Evolutionary conservation across 1,140 invertebrate species (phyloP).

Genomic region (Dinothrombium tinctorium): DNA sequence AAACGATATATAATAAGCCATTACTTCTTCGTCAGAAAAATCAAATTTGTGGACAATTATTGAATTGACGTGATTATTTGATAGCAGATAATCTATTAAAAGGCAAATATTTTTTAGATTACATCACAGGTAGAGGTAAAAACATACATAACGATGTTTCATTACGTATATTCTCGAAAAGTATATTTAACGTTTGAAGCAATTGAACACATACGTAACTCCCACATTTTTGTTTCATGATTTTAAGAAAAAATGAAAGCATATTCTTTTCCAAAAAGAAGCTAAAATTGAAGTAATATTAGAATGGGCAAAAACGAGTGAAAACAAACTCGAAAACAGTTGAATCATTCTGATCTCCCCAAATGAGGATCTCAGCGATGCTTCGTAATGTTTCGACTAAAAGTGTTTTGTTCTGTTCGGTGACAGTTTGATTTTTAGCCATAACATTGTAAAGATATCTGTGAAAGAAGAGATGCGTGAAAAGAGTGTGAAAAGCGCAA

Average conservation of each 20-base stretch:
- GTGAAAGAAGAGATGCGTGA: slow-evolving; percentile 2
- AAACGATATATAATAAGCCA: slow-evolving; percentile 99
- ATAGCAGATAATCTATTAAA: slow-evolving; percentile 84
- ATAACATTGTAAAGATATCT: slow-evolving; percentile 81
- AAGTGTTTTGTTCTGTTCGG: slow-evolving; percentile 73
- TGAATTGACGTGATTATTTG: slow-evolving; percentile 98
- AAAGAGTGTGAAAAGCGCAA: slow-evolving; percentile 1
- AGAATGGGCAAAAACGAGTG: slow-evolving; percentile 1
- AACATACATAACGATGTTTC: slow-evolving; percentile 90
- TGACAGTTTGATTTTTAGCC: slow-evolving; percentile 86
- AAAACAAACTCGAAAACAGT: slow-evolving; percentile 88
- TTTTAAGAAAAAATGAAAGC: slow-evolving; percentile 88
- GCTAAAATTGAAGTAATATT: slow-evolving; percentile 31
- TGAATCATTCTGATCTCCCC: slow-evolving; percentile 99
- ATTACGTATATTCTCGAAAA: slow-evolving; percentile 97
- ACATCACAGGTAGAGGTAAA: slow-evolving; percentile 4
- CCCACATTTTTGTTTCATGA: slow-evolving; percentile 92
- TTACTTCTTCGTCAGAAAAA: slow-evolving; percentile 96
- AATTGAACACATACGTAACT: slow-evolving; percentile 93
- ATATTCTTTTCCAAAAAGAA: slow-evolving; percentile 99
- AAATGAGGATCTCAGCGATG: slow-evolving; percentile 96
- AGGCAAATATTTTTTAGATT: slow-evolving; percentile 11
- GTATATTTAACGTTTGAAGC: slow-evolving; percentile 89
- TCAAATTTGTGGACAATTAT: slow-evolving; percentile 99
- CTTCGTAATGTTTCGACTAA: slow-evolving; percentile 89